Evolutionary conservation across 2,113 vertebrate species (phyloP), one percentile per base, ranked within the genome.

Genomic region (Mirza zaza): DNA sequence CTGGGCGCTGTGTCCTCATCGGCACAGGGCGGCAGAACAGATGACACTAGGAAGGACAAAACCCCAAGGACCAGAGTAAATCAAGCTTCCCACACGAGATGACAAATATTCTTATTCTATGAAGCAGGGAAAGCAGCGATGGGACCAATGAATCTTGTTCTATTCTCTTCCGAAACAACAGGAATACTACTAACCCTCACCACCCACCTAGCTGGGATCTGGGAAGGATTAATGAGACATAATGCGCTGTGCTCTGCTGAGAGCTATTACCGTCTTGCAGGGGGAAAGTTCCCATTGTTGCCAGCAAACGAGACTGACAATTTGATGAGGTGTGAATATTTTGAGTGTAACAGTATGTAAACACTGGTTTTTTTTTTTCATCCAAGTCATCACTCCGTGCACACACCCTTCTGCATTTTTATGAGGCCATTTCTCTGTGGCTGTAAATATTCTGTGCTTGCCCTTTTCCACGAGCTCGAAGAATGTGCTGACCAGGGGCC

Each of bases 311-410:
- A 95, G 93, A 81, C 95, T 95, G 97, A 96, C 96, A 91, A 97
- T 96, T 98, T 98, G 98, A 98, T 98, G 97, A 97, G 96, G 98
- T 98, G 93, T 92, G 97, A 98, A 98, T 97, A 97, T 95, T 97
- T 97, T 96, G 80, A 96, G 93, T 96, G 86, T 94, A 98, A 95
- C 94, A 96, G 82, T 91, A 96, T 97, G 97, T 97, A 98, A 98
- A 98, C 98, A 97, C 76, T 50, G 79, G n/a, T n/a, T n/a, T 32
- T 89, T 90, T 97, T 57, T 57, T 95, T 89, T 85, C 94, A 90
- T 95, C 97, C 67, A 89, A 97, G 86, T 85, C 97, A 84, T 97
- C 97, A 34, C 87, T 97, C 92, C 45, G 75, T 27, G 71, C 79
- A 76, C 57, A 89, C 61, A 77, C 45, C 76, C 96, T 95, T 50